Base-by-base conservation (phyloP, 2,797 vertebrate genomes). In the Schizopygopsis malacanthus region DNA sequence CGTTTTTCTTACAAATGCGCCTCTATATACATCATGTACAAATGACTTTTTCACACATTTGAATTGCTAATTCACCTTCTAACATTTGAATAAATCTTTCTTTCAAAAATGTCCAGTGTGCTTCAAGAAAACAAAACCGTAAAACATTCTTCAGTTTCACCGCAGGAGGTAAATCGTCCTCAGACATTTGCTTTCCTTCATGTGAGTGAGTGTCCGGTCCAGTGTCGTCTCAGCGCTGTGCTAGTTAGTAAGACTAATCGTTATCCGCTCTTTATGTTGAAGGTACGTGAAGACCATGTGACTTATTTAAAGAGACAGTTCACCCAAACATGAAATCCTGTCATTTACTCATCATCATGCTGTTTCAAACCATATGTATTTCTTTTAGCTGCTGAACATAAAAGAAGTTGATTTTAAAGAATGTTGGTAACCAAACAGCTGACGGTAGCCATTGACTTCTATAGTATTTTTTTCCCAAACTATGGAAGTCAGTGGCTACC, bases 1-100 rank as follows among this genome's bases (percentile, higher is more conserved):
- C 92, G 86, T 89, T 89, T 92, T 86, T 88, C 88, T 90, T 91
- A 90, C 87, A 91, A 93, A 91, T 84, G 83, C 13, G 89, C 91
- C 85, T 88, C 47, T 94, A 93, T 92, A 84, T 93, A 94, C 92
- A 94, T 89, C 88, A 92, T 93, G 85, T 93, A 94, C 92, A 94
- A 81, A 39, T 87, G 13, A 80, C 90, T 92, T 80, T 82, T 77
- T 87, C 41, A 89, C 47, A 88, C 67, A 73, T 78, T 69, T 61
- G 71, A 81, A 65, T 65, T 67, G 67, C 65, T 78, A 56, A 89
- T 83, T 81, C 81, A 76, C 79, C 72, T 86, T 84, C 67, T 76
- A 72, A 56, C 61, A 1, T 76, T 13, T 37, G 59, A 84, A 86
- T 25, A 76, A 54, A 54, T 52, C 28, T 33, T 12, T 18, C 45